These are phyloP conservation scores for Hyposoter didymator DNA, from an alignment of 2,888 invertebrate species.

Conservation along the genomic window DNA sequence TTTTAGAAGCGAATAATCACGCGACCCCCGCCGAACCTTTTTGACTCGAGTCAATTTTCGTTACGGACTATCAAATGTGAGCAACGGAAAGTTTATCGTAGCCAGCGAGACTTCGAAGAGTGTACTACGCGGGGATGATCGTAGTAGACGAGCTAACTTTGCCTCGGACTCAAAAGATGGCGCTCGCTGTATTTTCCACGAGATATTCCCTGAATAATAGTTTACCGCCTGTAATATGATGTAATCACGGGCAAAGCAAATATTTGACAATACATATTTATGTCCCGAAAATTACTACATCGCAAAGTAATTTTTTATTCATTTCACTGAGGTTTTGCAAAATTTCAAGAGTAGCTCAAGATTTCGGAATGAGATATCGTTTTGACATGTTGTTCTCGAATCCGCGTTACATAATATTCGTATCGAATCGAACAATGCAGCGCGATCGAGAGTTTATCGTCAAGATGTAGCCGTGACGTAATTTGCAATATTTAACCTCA, in stretches of 20 bases:
- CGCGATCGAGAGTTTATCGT: background rate
- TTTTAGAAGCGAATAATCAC: constrained; percentile 21
- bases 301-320: background rate
- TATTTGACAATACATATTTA: background rate
- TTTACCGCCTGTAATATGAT: constrained; percentile 18
- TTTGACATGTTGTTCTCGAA: background rate
- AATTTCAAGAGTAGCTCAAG: background rate
- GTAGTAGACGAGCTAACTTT: background rate
- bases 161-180: background rate
- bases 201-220: background rate
- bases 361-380: background rate
- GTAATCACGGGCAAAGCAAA: constrained; percentile 1
- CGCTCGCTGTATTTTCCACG: background rate
- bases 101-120: background rate
- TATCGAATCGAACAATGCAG: background rate
- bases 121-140: background rate
- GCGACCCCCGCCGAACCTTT: constrained; percentile 16
- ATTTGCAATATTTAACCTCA: constrained; percentile 4
- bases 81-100: constrained; percentile 16
- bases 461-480: background rate
- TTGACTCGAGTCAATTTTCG: constrained; percentile 18
- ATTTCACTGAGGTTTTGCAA: background rate
- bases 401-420: background rate
- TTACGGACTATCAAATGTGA: background rate
- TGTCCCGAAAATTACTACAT: background rate